phyloP scores from a whole-genome alignment of 2,888 invertebrate genomes.

The Mantis religiosa region DNA sequence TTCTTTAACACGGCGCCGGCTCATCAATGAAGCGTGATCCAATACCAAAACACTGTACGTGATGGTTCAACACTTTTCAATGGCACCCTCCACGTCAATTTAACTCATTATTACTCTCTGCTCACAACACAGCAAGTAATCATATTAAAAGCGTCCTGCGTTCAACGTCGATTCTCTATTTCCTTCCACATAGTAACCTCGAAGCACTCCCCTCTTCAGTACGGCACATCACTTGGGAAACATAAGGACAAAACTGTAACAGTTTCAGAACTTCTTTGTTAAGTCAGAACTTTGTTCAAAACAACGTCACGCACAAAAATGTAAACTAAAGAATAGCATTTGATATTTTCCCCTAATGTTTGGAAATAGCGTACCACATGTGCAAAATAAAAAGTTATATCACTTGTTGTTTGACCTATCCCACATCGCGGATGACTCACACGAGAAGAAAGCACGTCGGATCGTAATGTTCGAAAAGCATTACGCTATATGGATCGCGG shows the following conservation, averaged over 20 bases:
- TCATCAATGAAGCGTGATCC: not conserved
- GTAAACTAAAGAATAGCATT: not conserved
- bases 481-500: not conserved
- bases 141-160: not conserved
- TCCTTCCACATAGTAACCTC: not conserved
- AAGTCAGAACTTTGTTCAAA: not conserved
- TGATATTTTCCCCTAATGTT: not conserved
- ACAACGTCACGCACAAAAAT: not conserved
- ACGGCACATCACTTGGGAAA: not conserved
- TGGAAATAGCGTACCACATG: not conserved
- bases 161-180: not conserved
- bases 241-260: not conserved
- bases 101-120: not conserved
- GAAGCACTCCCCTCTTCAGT: not conserved
- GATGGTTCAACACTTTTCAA: not conserved
- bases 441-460: not conserved
- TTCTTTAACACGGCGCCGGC: not conserved
- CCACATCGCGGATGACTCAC: not conserved
- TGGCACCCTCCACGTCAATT: not conserved
- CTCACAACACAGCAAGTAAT: not conserved
- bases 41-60: not conserved
- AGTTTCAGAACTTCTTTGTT: too few relatives aligned
- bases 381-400: not conserved
- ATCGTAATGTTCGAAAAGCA: not conserved
- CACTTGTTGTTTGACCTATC: not conserved